These are phyloP conservation scores for Catocala nupta DNA, from an alignment of 2,888 invertebrate genomes.

Conservation along the genomic window DNA sequence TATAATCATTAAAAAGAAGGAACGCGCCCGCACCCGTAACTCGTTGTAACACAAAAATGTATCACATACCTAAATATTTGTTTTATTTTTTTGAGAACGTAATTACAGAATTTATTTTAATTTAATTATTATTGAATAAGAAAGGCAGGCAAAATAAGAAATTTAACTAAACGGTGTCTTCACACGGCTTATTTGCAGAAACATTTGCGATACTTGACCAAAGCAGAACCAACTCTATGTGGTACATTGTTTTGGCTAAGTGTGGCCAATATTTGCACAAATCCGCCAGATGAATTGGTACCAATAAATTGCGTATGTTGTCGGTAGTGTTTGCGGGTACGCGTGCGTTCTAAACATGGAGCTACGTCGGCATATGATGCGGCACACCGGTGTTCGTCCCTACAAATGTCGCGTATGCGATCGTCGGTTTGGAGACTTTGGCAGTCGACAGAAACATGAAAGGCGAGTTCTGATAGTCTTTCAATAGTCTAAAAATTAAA, in stretches of 20 bases:
- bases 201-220: too few relatives aligned
- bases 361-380: constrained; percentile 80
- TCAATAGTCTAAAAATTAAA: neutral
- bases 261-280: neutral
- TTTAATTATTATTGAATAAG: too few relatives aligned
- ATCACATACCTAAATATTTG: too few relatives aligned
- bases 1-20: constrained; percentile 28
- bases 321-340: constrained; percentile 74
- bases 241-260: neutral
- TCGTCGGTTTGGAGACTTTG: constrained; percentile 81
- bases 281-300: neutral
- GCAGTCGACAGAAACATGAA: constrained; percentile 82
- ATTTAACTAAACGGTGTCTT: too few relatives aligned
- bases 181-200: too few relatives aligned
- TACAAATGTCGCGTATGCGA: constrained; percentile 83
- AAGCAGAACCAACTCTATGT: too few relatives aligned
- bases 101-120: too few relatives aligned
- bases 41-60: constrained; percentile 16
- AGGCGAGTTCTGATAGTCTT: constrained; percentile 63
- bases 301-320: constrained; percentile 2
- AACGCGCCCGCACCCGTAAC: constrained; percentile 69
- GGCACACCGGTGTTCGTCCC: constrained; percentile 80
- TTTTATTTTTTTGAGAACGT: too few relatives aligned
- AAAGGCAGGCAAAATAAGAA: too few relatives aligned
- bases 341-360: constrained; percentile 79